Conservation (phyloP, 2,797 vertebrate genomes). For the Gephyroberyx darwinii region DNA sequence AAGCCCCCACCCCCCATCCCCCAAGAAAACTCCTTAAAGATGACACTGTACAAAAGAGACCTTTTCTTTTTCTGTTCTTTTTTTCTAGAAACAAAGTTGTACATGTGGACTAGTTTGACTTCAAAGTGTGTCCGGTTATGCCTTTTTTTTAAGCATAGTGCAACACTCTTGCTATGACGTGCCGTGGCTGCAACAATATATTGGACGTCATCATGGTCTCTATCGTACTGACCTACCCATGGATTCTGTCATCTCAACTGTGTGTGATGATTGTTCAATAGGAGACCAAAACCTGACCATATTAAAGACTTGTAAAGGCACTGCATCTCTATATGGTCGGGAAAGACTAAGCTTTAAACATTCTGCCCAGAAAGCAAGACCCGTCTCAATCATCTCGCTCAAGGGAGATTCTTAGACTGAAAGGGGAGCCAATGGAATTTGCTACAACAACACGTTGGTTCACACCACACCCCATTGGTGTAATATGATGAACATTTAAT, state of each 20-base stretch:
- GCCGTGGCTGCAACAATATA: constrained; percentile 61
- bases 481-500: constrained; percentile 48
- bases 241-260: constrained; percentile 71
- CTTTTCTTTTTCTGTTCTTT: constrained; percentile 36
- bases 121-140: constrained; percentile 69
- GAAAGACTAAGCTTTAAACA: constrained; percentile 86
- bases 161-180: constrained; percentile 56
- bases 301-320: constrained; percentile 35
- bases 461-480: constrained; percentile 33
- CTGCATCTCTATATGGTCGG: constrained; percentile 52
- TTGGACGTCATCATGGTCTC: constrained; percentile 32
- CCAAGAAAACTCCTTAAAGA: constrained; percentile 54
- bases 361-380: constrained; percentile 67
- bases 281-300: constrained; percentile 61
- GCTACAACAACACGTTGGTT: constrained; percentile 51
- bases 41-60: constrained; percentile 79
- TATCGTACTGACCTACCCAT: constrained; percentile 21
- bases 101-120: constrained; percentile 66
- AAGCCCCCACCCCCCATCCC: constrained; percentile 53
- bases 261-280: constrained; percentile 65
- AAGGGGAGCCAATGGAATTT: constrained; percentile 45
- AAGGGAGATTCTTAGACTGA: constrained; percentile 28
- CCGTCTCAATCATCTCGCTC: constrained; percentile 39
- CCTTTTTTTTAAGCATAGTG: constrained; percentile 70
- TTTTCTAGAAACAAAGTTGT: constrained; percentile 66